phyloP scores from a whole-genome alignment of 2,113 vertebrate species.

The Nyctereutes procyonoides region DNA sequence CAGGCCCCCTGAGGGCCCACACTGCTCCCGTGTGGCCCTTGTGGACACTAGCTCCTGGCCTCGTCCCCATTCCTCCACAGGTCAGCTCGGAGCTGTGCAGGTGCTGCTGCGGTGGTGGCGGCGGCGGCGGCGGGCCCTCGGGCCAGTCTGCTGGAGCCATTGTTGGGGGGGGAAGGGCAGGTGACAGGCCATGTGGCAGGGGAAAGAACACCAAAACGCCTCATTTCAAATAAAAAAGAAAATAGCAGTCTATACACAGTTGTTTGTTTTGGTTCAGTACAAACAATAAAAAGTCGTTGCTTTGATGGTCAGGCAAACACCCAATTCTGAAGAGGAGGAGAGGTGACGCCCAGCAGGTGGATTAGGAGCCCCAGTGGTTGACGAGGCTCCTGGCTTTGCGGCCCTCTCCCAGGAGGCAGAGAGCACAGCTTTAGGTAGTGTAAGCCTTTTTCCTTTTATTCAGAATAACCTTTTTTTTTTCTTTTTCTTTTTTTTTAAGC shows the following conservation, averaged over 20 bases:
- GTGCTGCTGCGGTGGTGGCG: background rate
- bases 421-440: conserved; percentile 91
- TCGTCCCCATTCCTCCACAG: conserved; percentile 57
- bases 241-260: conserved; percentile 84
- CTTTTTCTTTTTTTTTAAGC: conserved; percentile 91
- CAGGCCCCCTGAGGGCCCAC: conserved; percentile 76
- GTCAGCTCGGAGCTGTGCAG: conserved; percentile 55
- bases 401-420: conserved; percentile 89
- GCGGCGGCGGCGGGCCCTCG: background rate
- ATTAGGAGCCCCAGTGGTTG: conserved; percentile 76
- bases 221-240: conserved; percentile 78
- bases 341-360: conserved; percentile 75
- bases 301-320: conserved; percentile 80
- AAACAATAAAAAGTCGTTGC: conserved; percentile 82
- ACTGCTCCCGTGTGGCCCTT: conserved; percentile 65
- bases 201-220: conserved; percentile 75
- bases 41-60: conserved; percentile 68
- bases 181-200: conserved; percentile 62
- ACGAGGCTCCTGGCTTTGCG: conserved; percentile 79
- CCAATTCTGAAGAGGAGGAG: conserved; percentile 82
- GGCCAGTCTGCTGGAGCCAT: conserved; percentile 70
- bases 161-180: conserved; percentile 50
- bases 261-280: conserved; percentile 85
- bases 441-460: conserved; percentile 92
- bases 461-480: conserved; percentile 87